A percentile compares a stretch with the other conserved stretches of the same genome.
phyloP scores from a whole-genome alignment of 1,140 invertebrate species.

The Drosophila sproati region DNA sequence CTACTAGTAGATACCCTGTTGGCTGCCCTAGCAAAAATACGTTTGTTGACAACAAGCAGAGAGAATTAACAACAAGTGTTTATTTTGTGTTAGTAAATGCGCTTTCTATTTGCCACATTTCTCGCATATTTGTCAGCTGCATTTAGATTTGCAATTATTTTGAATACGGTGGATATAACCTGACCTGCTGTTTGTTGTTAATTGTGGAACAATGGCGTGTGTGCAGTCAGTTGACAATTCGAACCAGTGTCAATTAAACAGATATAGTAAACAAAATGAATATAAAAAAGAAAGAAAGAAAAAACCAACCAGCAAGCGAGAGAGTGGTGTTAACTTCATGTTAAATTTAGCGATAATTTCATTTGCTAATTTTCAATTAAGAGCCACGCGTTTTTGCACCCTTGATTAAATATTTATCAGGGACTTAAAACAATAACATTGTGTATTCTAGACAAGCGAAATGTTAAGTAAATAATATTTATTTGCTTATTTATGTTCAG shows the following conservation, averaged over 20 bases:
- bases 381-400: slow-evolving; percentile 46
- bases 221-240: slow-evolving; percentile 54
- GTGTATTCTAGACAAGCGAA: neutral
- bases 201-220: slow-evolving; percentile 42
- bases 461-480: neutral
- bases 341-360: slow-evolving; percentile 66
- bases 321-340: slow-evolving; percentile 62
- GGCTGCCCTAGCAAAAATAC: too few relatives aligned
- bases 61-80: neutral
- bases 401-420: slow-evolving; percentile 38
- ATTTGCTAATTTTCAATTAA: slow-evolving; percentile 67
- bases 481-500: neutral
- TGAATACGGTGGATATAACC: neutral
- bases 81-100: neutral
- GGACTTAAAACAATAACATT: slow-evolving; percentile 15
- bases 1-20: too few relatives aligned
- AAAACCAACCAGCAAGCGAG: slow-evolving; percentile 22
- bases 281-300: slow-evolving; percentile 11
- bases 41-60: neutral
- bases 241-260: slow-evolving; percentile 30
- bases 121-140: neutral
- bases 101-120: slow-evolving; percentile 10
- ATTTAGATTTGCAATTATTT: neutral
- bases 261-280: slow-evolving; percentile 9
- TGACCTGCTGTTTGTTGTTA: slow-evolving; percentile 1